A percentile compares a stretch with the other conserved stretches of the same genome.
Conservation (phyloP, 2,797 vertebrate genomes). For the Miichthys miiuy region DNA sequence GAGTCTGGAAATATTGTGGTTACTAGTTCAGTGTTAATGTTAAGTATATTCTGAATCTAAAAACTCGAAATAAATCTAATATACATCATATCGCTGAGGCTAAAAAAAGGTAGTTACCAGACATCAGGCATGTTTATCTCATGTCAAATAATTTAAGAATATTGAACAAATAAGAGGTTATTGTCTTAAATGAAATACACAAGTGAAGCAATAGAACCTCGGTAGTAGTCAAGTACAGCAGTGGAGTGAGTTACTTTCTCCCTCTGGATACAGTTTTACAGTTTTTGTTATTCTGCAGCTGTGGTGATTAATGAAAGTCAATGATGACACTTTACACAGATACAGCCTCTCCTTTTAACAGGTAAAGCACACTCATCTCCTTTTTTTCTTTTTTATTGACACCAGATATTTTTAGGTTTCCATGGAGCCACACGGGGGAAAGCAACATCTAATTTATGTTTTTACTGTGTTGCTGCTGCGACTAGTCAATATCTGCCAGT, state of each 20-base stretch:
- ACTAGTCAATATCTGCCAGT: slow-evolving; percentile 6
- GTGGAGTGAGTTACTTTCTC: not conserved
- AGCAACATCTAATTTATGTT: not conserved
- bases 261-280: not conserved
- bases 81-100: no score
- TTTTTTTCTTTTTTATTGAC: not conserved
- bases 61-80: no score
- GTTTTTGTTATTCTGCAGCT: not conserved
- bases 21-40: no score
- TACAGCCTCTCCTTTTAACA: not conserved
- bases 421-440: not conserved
- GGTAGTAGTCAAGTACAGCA: no score
- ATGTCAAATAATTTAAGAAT: no score
- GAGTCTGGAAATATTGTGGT: no score
- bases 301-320: not conserved
- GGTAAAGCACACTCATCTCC: not conserved
- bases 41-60: no score
- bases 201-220: no score
- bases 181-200: no score
- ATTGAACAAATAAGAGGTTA: no score
- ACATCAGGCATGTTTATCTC: no score
- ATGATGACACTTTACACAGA: not conserved
- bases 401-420: slow-evolving; percentile 3
- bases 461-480: not conserved
- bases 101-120: no score